These are phyloP conservation scores for Phengaris alcon DNA, from an alignment of 2,888 invertebrate genomes.

Conservation along the genomic window DNA sequence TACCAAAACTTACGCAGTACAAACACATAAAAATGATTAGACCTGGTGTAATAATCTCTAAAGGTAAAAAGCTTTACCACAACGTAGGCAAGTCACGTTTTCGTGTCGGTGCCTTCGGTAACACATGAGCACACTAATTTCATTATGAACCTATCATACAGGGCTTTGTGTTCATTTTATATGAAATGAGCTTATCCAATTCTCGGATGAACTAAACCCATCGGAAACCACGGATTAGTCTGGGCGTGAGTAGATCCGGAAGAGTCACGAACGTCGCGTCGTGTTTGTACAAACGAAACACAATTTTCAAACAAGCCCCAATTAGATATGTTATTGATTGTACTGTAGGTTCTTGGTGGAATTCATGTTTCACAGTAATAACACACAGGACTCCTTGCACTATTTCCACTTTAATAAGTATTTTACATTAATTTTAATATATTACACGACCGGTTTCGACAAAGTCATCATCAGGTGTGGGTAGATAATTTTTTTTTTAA, in stretches of 20 bases:
- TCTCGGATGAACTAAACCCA: not conserved
- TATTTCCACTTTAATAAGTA: too few species aligned
- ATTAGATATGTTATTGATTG: too few species aligned
- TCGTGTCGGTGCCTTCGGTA: not conserved
- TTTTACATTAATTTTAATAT: too few species aligned
- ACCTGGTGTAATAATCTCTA: not conserved
- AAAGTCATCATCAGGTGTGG: too few species aligned
- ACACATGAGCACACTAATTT: slow-evolving; percentile 15
- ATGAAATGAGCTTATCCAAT: not conserved
- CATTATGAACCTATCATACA: not conserved
- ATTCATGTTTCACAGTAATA: too few species aligned
- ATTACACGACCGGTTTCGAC: too few species aligned
- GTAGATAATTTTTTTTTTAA: too few species aligned
- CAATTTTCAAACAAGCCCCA: too few species aligned
- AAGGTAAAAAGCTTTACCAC: not conserved
- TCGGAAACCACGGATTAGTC: not conserved
- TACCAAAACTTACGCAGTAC: not conserved
- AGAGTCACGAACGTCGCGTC: not conserved
- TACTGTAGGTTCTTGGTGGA: too few species aligned
- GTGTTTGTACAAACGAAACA: not conserved
- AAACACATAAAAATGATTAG: slow-evolving; percentile 5
- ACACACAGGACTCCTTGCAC: too few species aligned
- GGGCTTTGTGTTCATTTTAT: not conserved
- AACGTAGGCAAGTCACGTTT: slow-evolving; percentile 8
- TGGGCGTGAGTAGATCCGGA: not conserved